A percentile compares a stretch with the other conserved stretches of the same genome.
Evolutionary conservation across 2,797 vertebrate genomes (phyloP).

Genomic region (Acanthurus lineatus): DNA sequence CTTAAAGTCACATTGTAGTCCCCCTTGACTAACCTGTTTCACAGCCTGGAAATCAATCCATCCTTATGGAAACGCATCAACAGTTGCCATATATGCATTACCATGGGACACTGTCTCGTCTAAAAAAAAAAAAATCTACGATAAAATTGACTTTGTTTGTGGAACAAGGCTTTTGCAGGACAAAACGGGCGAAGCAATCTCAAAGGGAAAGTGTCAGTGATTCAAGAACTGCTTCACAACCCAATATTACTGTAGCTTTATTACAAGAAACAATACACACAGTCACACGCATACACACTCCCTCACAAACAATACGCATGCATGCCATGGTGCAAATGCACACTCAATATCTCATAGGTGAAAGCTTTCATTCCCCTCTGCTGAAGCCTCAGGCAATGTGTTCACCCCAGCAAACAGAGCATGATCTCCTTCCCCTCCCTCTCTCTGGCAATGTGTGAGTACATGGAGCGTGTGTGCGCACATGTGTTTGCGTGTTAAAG

Average conservation of each 20-base stretch:
- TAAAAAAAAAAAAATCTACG: slow-evolving; percentile 7
- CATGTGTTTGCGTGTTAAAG: neutral
- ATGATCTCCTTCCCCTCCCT: slow-evolving; percentile 69
- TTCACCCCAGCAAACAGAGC: slow-evolving; percentile 81
- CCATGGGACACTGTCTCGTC: slow-evolving; percentile 29
- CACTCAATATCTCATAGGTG: slow-evolving; percentile 82
- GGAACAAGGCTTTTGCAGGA: slow-evolving; percentile 69
- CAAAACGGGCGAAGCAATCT: slow-evolving; percentile 74
- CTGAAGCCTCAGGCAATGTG: slow-evolving; percentile 76
- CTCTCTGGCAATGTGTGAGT: slow-evolving; percentile 31
- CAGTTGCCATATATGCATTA: slow-evolving; percentile 59
- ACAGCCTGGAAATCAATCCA: slow-evolving; percentile 57
- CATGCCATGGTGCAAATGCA: slow-evolving; percentile 56
- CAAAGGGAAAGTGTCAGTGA: slow-evolving; percentile 70
- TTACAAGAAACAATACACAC: slow-evolving; percentile 54
- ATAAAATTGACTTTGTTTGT: slow-evolving; percentile 59
- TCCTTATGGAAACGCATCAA: slow-evolving; percentile 57
- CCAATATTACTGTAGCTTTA: slow-evolving; percentile 65
- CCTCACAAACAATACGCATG: slow-evolving; percentile 58
- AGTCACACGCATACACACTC: slow-evolving; percentile 34
- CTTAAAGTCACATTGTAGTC: slow-evolving; percentile 47
- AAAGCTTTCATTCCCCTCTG: slow-evolving; percentile 81
- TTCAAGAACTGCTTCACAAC: slow-evolving; percentile 60
- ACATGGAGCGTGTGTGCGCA: slow-evolving; percentile 27
- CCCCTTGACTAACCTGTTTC: slow-evolving; percentile 46